phyloP scores from a whole-genome alignment of 2,888 invertebrate species.

The Drepana falcataria region DNA sequence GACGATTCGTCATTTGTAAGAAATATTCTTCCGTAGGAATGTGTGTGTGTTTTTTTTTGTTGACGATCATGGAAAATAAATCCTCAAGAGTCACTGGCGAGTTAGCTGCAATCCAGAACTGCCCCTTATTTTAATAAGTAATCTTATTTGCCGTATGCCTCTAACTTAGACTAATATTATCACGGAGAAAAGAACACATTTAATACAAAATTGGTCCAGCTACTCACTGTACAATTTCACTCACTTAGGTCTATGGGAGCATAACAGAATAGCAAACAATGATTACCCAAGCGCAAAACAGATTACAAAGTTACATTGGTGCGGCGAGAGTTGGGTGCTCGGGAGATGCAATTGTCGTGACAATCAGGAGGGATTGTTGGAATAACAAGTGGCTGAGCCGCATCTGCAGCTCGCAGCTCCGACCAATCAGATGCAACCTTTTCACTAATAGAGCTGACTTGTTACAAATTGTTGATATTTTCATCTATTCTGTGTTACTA shows the following conservation, averaged over 20 bases:
- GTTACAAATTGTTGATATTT: neutral
- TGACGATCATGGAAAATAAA: constrained; percentile 8
- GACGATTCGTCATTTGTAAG: too few relatives aligned
- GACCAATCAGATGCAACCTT: neutral
- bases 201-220: too few relatives aligned
- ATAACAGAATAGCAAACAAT: neutral
- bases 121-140: too few relatives aligned
- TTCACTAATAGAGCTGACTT: neutral
- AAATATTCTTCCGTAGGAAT: too few relatives aligned
- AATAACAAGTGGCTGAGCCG: constrained; percentile 26
- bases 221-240: neutral
- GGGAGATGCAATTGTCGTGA: neutral
- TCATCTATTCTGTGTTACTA: constrained; percentile 27
- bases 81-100: constrained; percentile 25
- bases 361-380: constrained; percentile 6
- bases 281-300: neutral
- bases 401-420: constrained; percentile 20
- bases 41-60: too few relatives aligned
- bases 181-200: too few relatives aligned
- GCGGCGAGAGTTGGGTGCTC: neutral
- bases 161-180: too few relatives aligned
- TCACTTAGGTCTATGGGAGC: constrained; percentile 6
- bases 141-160: constrained; percentile 8
- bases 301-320: neutral
- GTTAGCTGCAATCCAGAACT: constrained; percentile 27